Base-by-base conservation (phyloP, 2,797 vertebrate genomes). In the Chaunax sp. region DNA sequence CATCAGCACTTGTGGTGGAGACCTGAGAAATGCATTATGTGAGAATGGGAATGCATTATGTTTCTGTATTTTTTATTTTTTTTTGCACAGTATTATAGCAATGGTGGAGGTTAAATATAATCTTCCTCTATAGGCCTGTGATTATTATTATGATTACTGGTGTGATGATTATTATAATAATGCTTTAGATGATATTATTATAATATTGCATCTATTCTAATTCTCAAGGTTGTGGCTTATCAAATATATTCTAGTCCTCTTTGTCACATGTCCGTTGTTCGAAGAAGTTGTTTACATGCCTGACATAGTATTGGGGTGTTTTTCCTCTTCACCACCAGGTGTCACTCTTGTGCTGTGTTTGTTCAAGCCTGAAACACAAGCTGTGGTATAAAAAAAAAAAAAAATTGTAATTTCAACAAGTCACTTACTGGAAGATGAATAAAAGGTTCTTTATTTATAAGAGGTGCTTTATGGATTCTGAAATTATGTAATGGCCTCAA, bases 261-360 rank as follows among this genome's bases (percentile, higher is more conserved):
- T 45, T 45, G 55, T 37, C 54, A 46, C 64, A 59, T 26, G 37
- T 77, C 44, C 59, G 84, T 90, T 88, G 86, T 89, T 70, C 78
- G 46, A 37, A 23, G 45, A 85, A 52, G 75, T 87, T 89, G 86
- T 85, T 90, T 90, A 78, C 84, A 49, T 73, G 20, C 18, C 51
- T 64, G 51, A 49, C 18, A 20, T 10, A 5, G 13, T 37, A 37
- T 14, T 6, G 14, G 6, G 15, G 8, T 46, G 50, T 44, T 70
- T 65, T 54, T 59, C 16, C 2, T 63, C 18, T 40, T 58, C 2
- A 37, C 88, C 92, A 89, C 50, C 47, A 81, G 91, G 81, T 90
- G 91, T 87, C 89, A 87, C 82, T 91, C 82, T 82, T 84, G 89
- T 58, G 70, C 77, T 65, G 38, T 62, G 51, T 63, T 37, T 75